These are phyloP conservation scores for Halocaridina rubra DNA, from an alignment of 2,888 invertebrate genomes.

Conservation along the genomic window DNA sequence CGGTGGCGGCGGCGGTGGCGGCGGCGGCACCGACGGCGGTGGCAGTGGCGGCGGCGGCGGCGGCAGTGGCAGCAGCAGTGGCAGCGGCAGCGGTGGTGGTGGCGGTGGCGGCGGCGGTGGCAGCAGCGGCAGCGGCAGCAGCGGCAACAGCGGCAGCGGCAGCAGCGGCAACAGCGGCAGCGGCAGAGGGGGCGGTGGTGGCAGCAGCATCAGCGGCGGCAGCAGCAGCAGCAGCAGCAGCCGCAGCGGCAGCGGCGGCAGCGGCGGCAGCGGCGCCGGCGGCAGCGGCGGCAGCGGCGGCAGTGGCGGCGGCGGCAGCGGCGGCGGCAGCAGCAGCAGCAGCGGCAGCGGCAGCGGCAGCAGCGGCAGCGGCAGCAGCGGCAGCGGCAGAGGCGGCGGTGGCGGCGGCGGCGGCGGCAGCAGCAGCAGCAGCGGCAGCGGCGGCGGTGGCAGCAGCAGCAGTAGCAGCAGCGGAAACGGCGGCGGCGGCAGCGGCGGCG, in stretches of 20 bases:
- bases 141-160: not conserved
- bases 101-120: not conserved
- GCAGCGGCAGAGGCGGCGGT: no score
- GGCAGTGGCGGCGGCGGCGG: not conserved
- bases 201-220: not conserved
- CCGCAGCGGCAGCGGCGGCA: not conserved
- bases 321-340: not conserved
- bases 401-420: constrained; percentile 23
- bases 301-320: not conserved
- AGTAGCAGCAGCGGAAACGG: not conserved
- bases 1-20: not conserved
- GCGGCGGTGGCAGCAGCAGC: not conserved
- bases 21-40: not conserved
- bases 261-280: constrained; percentile 2
- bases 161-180: not conserved
- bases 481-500: not conserved
- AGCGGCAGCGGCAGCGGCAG: not conserved
- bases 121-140: not conserved
- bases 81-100: not conserved
- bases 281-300: not conserved
- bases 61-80: not conserved
- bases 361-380: constrained; percentile 21
- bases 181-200: not conserved
- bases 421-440: constrained; percentile 13
- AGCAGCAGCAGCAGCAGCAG: not conserved